phyloP scores from a whole-genome alignment of 2,797 vertebrate species.

The Iguana delicatissima region DNA sequence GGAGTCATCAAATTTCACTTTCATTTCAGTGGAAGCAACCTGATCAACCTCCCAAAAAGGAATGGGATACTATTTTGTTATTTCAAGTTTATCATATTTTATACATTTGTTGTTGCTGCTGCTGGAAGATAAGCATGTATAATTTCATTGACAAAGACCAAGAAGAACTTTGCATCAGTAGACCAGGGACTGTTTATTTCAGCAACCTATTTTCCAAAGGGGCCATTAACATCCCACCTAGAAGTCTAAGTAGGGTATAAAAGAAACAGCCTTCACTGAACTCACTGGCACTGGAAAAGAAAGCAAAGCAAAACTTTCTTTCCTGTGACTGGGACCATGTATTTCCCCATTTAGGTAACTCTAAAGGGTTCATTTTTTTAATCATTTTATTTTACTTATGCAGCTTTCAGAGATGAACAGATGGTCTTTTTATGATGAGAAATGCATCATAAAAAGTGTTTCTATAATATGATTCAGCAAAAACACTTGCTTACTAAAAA shows the following conservation, averaged over 20 bases:
- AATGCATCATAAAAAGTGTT: conserved; percentile 14
- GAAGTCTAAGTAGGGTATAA: neutral
- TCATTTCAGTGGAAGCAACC: neutral
- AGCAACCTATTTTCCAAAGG: neutral
- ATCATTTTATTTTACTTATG: neutral
- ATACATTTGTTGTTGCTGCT: neutral
- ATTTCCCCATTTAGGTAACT: neutral
- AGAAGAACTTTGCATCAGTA: too few relatives aligned
- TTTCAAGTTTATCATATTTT: neutral
- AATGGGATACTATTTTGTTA: neutral
- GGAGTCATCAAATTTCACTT: neutral
- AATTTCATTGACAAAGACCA: neutral
- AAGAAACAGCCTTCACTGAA: neutral
- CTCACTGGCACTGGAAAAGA: neutral
- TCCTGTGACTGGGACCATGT: too few relatives aligned
- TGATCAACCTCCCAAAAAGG: neutral
- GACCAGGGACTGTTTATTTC: too few relatives aligned
- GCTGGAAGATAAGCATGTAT: neutral
- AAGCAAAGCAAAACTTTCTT: neutral
- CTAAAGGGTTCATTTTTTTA: neutral
- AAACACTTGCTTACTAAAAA: conserved; percentile 10
- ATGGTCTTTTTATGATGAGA: conserved; percentile 12
- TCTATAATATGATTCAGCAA: neutral
- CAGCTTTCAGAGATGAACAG: conserved; percentile 5
- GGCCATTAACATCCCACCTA: neutral